Conservation (phyloP, 2,113 vertebrate species). For the Phrynosoma platyrhinos region DNA sequence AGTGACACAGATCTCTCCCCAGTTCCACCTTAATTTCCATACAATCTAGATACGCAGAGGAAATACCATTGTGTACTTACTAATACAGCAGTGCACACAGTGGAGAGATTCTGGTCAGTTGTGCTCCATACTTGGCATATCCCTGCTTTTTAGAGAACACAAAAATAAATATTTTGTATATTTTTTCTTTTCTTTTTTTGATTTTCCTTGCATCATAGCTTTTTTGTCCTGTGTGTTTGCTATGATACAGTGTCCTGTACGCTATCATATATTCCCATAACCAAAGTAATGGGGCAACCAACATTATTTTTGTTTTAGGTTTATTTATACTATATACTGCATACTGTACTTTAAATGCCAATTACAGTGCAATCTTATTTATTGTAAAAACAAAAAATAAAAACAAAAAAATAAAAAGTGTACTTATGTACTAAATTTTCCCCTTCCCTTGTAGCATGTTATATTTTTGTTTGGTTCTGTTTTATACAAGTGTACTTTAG, state of each 20-base stretch:
- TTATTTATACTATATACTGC: slow-evolving; percentile 99
- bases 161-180: slow-evolving; percentile 76
- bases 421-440: slow-evolving; percentile 97
- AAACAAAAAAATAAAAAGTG: slow-evolving; percentile 87
- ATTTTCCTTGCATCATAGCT: slow-evolving; percentile 85
- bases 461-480: slow-evolving; percentile 76
- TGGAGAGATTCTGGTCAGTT: neutral
- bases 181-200: slow-evolving; percentile 64
- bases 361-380: slow-evolving; percentile 99
- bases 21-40: neutral
- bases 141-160: slow-evolving; percentile 67
- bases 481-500: slow-evolving; percentile 92
- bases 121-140: slow-evolving; percentile 63
- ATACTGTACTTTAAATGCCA: slow-evolving; percentile 99
- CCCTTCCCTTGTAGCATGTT: slow-evolving; percentile 89
- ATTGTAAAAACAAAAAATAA: slow-evolving; percentile 91
- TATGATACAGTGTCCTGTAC: slow-evolving; percentile 88
- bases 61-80: neutral
- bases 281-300: slow-evolving; percentile 97
- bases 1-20: neutral
- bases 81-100: neutral
- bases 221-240: slow-evolving; percentile 80
- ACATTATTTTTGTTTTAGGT: slow-evolving; percentile 93
- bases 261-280: slow-evolving; percentile 91
- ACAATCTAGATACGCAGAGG: neutral